These are phyloP conservation scores for Hemicordylus capensis DNA, from an alignment of 2,113 vertebrate genomes.

Conservation along the genomic window DNA sequence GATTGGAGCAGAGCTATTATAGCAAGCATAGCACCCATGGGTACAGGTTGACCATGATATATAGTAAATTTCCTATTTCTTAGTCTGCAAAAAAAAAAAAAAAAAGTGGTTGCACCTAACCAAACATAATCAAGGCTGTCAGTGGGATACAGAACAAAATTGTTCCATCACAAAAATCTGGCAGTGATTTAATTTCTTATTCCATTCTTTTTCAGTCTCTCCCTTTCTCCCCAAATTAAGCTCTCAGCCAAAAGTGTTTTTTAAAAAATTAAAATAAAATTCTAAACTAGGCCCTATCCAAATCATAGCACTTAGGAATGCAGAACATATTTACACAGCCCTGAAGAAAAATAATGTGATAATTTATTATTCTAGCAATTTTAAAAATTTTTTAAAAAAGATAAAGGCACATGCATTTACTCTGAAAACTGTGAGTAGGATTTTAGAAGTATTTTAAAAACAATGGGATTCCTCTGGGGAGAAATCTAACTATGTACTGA, in stretches of 20 bases:
- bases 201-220: not conserved
- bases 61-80: not conserved
- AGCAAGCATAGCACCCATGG: not conserved
- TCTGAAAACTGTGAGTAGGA: not conserved
- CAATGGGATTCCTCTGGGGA: not conserved
- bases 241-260: not conserved
- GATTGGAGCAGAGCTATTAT: not conserved
- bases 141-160: slow-evolving; percentile 39
- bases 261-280: slow-evolving; percentile 17
- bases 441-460: not conserved
- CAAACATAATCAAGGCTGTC: slow-evolving; percentile 57
- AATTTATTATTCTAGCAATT: slow-evolving; percentile 6
- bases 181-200: slow-evolving; percentile 9
- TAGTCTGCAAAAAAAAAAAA: not conserved
- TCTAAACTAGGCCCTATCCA: slow-evolving; percentile 3
- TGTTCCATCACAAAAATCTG: slow-evolving; percentile 18
- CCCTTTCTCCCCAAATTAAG: not conserved
- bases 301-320: slow-evolving; percentile 10
- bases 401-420: not conserved
- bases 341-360: slow-evolving; percentile 18
- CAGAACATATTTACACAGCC: slow-evolving; percentile 21
- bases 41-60: not conserved
- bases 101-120: slow-evolving; percentile 3
- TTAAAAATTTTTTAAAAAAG: not conserved
- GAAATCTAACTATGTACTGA: not conserved